phyloP scores from a whole-genome alignment of 2,888 invertebrate species.

The Eulithis testata region DNA sequence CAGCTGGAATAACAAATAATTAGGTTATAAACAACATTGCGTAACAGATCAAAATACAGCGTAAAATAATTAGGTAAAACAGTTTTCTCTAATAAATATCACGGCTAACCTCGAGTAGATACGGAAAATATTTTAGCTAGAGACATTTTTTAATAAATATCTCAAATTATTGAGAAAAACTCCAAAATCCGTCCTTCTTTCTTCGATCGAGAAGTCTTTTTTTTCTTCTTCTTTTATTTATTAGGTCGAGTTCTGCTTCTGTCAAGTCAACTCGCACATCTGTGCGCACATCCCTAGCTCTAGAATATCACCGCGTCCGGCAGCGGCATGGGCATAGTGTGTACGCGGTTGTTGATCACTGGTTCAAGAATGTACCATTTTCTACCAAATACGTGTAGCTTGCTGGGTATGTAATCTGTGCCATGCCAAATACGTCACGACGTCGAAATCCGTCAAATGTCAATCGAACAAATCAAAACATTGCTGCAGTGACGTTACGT shows the following conservation, averaged over 20 bases:
- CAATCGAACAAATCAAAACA: conserved; percentile 61
- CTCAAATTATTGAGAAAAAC: conserved; percentile 33
- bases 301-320: no score
- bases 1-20: conserved; percentile 52
- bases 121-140: conserved; percentile 82
- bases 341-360: no score
- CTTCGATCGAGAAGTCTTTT: no score
- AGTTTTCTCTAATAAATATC: background rate
- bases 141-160: conserved; percentile 64
- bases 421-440: no score
- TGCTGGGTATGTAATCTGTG: no score
- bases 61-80: conserved; percentile 4
- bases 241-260: no score
- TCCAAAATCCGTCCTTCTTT: conserved; percentile 31
- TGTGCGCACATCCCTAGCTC: no score
- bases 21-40: conserved; percentile 77
- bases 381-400: no score
- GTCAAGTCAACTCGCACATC: no score
- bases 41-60: conserved; percentile 55
- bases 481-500: conserved; percentile 75
- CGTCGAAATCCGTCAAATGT: background rate
- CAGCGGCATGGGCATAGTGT: no score
- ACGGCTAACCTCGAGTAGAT: conserved; percentile 69
- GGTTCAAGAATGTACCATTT: no score
- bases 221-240: no score